Evolutionary conservation across 2,888 invertebrate genomes (phyloP).

Genomic region (Trissolcus japonicus): DNA sequence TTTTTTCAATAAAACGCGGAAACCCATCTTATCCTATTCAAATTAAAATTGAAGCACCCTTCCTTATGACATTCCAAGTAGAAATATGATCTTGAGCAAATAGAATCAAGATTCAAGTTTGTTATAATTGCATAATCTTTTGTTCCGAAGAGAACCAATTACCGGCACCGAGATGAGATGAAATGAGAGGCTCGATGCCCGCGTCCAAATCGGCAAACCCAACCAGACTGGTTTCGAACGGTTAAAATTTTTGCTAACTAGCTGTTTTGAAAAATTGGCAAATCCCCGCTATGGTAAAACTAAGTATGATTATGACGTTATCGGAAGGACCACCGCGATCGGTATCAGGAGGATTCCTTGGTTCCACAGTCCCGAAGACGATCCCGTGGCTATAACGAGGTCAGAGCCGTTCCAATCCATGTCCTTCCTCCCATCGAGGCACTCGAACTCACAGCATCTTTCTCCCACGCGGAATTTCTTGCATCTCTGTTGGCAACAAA

Average conservation of each 20-base stretch:
- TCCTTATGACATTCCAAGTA: no score
- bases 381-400: constrained; percentile 66
- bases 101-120: no score
- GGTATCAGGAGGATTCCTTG: constrained; percentile 53
- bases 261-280: constrained; percentile 40
- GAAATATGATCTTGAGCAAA: no score
- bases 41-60: no score
- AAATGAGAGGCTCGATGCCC: no score
- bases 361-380: constrained; percentile 55
- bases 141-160: no score
- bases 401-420: constrained; percentile 68
- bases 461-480: constrained; percentile 89
- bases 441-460: constrained; percentile 92
- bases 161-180: no score
- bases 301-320: constrained; percentile 47
- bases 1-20: no score
- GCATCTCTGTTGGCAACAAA: constrained; percentile 82
- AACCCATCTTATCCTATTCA: no score
- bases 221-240: constrained; percentile 44
- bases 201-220: constrained; percentile 9
- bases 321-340: constrained; percentile 53
- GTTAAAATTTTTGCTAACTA: constrained; percentile 29
- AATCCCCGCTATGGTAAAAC: constrained; percentile 24
- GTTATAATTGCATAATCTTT: no score
- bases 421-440: constrained; percentile 80